These are phyloP conservation scores for Drosophila ambigua DNA, from an alignment of 1,140 invertebrate genomes.

Conservation along the genomic window DNA sequence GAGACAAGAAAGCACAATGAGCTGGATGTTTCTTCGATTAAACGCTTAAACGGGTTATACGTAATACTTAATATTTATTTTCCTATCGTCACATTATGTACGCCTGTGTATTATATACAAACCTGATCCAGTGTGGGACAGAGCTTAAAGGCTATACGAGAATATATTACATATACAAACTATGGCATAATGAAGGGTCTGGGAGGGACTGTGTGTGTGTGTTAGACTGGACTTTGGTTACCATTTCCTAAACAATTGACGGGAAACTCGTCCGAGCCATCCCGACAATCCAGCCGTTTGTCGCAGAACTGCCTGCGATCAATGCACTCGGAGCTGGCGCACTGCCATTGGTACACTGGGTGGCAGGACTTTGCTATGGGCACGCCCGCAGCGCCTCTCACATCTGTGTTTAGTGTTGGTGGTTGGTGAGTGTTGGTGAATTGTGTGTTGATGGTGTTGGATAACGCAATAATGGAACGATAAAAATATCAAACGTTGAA, in stretches of 20 bases:
- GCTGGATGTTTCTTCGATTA: slow-evolving; percentile 26
- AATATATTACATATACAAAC: neutral
- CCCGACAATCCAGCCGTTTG: slow-evolving; percentile 87
- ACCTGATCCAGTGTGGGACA: slow-evolving; percentile 18
- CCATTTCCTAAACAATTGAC: slow-evolving; percentile 45
- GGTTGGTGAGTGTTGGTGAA: slow-evolving; percentile 18
- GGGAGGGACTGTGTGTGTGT: neutral
- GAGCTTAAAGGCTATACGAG: slow-evolving; percentile 19
- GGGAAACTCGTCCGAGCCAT: slow-evolving; percentile 88
- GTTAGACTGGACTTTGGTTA: slow-evolving; percentile 37
- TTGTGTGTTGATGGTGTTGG: slow-evolving; percentile 22
- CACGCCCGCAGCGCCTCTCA: slow-evolving; percentile 10
- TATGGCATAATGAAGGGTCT: slow-evolving; percentile 1
- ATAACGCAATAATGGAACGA: slow-evolving; percentile 41
- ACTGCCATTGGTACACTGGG: slow-evolving; percentile 80
- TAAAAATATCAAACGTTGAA: slow-evolving; percentile 25
- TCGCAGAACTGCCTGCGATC: slow-evolving; percentile 86
- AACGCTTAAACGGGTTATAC: neutral
- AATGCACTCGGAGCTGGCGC: slow-evolving; percentile 83
- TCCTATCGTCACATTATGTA: no score
- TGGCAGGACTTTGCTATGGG: slow-evolving; percentile 19
- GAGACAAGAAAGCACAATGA: slow-evolving; percentile 58
- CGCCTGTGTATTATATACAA: slow-evolving; percentile 8
- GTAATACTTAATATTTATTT: slow-evolving; percentile 4
- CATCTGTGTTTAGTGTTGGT: slow-evolving; percentile 19